Conservation (phyloP, 2,113 vertebrate genomes). For the Vulpes ferrilata region DNA sequence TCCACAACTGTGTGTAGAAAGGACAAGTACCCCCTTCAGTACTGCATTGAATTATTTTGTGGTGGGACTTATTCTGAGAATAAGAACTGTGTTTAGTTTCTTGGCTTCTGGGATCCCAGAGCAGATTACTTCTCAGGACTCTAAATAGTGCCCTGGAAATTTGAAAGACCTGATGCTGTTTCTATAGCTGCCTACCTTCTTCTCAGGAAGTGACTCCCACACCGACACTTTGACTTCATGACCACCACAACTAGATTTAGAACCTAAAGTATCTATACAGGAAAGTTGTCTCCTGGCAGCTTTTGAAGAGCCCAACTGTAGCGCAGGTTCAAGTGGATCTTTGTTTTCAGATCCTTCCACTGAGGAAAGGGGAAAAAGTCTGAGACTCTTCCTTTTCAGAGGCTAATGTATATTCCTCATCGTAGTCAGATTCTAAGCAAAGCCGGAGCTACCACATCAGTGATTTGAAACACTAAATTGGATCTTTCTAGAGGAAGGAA, state of each 20-base stretch:
- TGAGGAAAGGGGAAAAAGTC: not conserved
- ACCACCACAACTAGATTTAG: conserved; percentile 18
- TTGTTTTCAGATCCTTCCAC: not conserved
- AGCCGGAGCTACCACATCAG: not conserved
- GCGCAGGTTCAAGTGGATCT: not conserved
- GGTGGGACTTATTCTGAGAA: not conserved
- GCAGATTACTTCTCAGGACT: conserved; percentile 54
- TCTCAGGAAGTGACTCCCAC: conserved; percentile 67
- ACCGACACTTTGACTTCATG: not conserved
- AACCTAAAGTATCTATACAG: not conserved
- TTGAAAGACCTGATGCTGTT: conserved; percentile 24
- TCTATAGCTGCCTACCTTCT: conserved; percentile 64
- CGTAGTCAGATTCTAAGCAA: not conserved
- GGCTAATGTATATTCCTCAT: not conserved
- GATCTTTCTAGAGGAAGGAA: not conserved
- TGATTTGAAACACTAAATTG: not conserved
- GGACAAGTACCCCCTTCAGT: accelerated
- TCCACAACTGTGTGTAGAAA: accelerated
- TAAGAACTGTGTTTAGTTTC: conserved; percentile 19
- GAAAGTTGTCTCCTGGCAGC: not conserved
- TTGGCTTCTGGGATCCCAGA: conserved; percentile 5
- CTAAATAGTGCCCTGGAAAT: conserved; percentile 18
- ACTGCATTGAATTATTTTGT: not conserved
- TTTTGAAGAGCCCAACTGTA: not conserved
- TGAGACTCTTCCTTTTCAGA: not conserved